Evolutionary conservation across 2,888 invertebrate genomes (phyloP).

Genomic region (Bibio marci): DNA sequence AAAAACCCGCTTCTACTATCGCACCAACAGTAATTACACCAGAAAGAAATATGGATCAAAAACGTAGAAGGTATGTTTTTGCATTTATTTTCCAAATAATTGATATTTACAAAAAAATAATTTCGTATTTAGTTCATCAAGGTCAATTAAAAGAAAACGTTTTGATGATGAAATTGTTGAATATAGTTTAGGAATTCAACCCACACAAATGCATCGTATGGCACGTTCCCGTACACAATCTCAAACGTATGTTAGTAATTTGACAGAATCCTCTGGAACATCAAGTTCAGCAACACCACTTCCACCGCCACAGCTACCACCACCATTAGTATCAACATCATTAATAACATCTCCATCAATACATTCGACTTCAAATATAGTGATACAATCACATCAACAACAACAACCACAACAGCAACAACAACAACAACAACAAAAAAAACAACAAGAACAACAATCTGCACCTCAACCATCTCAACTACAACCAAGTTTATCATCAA

Average conservation of each 20-base stretch:
- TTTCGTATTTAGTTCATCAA: conserved; percentile 50
- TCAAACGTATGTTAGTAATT: conserved; percentile 24
- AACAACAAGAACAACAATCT: too few species aligned
- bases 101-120: background rate
- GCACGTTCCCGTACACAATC: conserved; percentile 33
- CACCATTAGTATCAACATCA: conserved; percentile 1
- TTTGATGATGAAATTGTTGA: conserved; percentile 97
- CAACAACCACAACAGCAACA: too few species aligned
- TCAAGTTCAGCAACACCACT: conserved; percentile 7
- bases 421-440: too few species aligned
- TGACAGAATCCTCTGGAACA: conserved; percentile 4
- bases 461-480: too few species aligned
- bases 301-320: background rate
- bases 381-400: too few species aligned
- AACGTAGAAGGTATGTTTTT: conserved; percentile 22
- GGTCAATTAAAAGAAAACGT: conserved; percentile 87
- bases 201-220: conserved; percentile 20
- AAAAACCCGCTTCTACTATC: conserved; percentile 1
- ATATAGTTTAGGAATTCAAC: conserved; percentile 58
- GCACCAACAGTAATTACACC: conserved; percentile 10
- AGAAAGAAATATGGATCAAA: conserved; percentile 23
- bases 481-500: too few species aligned
- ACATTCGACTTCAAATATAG: conserved; percentile 3
- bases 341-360: conserved; percentile 4
- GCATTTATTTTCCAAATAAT: background rate